These are phyloP conservation scores for Cheilosia grossa DNA, from an alignment of 2,888 invertebrate species.

Conservation along the genomic window DNA sequence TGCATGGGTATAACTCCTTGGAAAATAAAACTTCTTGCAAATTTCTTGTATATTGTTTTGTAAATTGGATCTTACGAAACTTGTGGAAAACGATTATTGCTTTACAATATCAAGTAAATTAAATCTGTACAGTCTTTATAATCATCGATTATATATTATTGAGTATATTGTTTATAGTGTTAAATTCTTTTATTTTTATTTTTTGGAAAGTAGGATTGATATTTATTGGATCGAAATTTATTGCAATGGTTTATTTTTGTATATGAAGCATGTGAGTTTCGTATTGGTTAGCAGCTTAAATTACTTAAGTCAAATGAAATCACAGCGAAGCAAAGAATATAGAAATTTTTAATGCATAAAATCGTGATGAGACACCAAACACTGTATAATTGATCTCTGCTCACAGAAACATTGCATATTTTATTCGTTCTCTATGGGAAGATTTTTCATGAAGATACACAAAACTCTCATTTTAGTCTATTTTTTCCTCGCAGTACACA, in stretches of 20 bases:
- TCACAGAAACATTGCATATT: too few species aligned
- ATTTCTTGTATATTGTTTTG: conserved; percentile 8
- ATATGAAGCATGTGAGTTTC: neutral
- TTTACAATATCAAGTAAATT: conserved; percentile 26
- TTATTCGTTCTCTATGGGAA: too few species aligned
- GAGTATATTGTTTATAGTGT: neutral
- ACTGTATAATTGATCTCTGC: too few species aligned
- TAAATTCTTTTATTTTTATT: conserved; percentile 1
- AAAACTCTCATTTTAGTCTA: too few species aligned
- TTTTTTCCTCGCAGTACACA: too few species aligned
- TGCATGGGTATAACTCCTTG: neutral
- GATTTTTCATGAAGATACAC: too few species aligned
- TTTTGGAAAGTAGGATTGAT: conserved; percentile 55
- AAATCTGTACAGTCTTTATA: conserved; percentile 64
- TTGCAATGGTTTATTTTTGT: conserved; percentile 13
- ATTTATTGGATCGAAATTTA: conserved; percentile 4
- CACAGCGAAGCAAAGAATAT: neutral
- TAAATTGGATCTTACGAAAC: conserved; percentile 17
- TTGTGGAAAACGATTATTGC: conserved; percentile 45
- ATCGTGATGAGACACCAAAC: too few species aligned
- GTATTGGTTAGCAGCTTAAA: conserved; percentile 21
- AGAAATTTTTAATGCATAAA: neutral
- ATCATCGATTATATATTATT: conserved; percentile 47
- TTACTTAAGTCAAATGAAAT: neutral
- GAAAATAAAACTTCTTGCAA: conserved; percentile 18